These are phyloP conservation scores for Vollenhovia emeryi DNA, from an alignment of 1,140 invertebrate genomes.

Conservation along the genomic window DNA sequence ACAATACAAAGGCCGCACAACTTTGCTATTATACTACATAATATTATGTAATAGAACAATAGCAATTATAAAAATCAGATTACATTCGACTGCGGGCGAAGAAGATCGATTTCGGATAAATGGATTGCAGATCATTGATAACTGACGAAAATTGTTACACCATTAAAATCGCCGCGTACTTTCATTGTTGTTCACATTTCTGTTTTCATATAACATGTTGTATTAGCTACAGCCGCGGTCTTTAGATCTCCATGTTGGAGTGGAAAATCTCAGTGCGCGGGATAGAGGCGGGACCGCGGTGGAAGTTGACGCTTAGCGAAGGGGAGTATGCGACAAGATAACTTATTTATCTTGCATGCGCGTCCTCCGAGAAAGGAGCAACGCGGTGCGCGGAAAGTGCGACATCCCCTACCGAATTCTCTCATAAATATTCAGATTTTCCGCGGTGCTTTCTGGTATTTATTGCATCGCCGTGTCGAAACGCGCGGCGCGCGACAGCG, in stretches of 20 bases:
- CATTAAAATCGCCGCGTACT: too few relatives aligned
- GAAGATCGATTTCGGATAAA: background rate
- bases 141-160: background rate
- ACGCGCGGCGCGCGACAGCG: background rate
- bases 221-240: background rate
- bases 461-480: constrained; percentile 55
- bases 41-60: background rate
- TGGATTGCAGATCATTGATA: background rate
- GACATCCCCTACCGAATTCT: constrained; percentile 42
- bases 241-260: background rate
- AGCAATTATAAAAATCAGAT: background rate
- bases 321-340: background rate
- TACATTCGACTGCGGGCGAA: background rate
- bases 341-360: background rate
- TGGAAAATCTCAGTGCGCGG: background rate
- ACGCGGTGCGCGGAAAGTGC: background rate
- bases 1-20: background rate
- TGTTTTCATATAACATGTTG: background rate
- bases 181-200: background rate
- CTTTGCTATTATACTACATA: background rate
- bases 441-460: constrained; percentile 61
- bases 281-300: background rate
- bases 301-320: background rate
- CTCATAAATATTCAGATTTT: constrained; percentile 71
- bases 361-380: background rate